Base-by-base conservation (phyloP, 2,888 invertebrate genomes). In the Myathropa florea region DNA sequence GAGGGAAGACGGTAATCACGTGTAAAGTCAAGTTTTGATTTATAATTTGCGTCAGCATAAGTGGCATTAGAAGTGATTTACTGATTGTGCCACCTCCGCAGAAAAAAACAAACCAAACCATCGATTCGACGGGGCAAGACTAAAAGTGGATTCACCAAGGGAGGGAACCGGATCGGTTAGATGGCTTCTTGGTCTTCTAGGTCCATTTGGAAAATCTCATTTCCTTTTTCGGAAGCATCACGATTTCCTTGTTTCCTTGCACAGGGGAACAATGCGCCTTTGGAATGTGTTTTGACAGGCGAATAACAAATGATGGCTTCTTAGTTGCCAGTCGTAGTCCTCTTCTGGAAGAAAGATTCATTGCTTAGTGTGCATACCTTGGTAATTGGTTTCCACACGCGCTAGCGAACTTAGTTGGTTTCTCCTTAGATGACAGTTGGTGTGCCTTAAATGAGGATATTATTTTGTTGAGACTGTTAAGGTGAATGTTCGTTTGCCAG, bases 161-260 rank as follows among this genome's bases (percentile, higher is more conserved):
- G 3, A 46, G 23, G 59, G 46, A 53, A 64, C 36, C 12, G 59
- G 60, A 53, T 39, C 55, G 26, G 63, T 79, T 53, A 3, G n/a
- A 18, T 30, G 24, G 36, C 21, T 65, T 65, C 39, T 24, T 26
- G 36, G 23, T 39, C 23, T 18, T 28, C 57, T 33, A n/a, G 33
- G 64, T 26, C 46, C 36, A 12, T 30, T 30, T 68, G 23, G 39
- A 55, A 55, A 70, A 75, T 75, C 63, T 75, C 28, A 60, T 80
- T 70, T 81, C 84, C 84, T 68, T 85, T 76, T 85, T 76, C 33
- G 81, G 77, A 77, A 81, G 81, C 24, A 67, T 71, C 72, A 85
- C 72, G 81, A 77, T 81, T 82, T 76, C 68, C 76, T 68, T 81
- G 21, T 71, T 85, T 59, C 72, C 76, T 30, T 81, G 59, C 23